Conservation (phyloP, 2,888 invertebrate species). For the Habrosyne pyritoides region DNA sequence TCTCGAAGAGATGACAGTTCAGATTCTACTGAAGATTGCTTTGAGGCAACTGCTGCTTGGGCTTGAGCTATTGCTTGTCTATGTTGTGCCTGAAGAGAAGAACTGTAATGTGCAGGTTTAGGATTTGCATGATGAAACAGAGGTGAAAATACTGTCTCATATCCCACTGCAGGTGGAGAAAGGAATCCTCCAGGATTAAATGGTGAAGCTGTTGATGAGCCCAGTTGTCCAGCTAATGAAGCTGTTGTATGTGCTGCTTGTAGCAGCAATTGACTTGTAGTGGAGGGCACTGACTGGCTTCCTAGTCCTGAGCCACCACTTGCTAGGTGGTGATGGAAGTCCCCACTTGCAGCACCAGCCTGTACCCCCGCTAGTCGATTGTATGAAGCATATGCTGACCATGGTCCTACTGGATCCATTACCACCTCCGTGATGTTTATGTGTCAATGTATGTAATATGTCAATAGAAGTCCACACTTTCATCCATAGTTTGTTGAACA, state of each 20-base stretch:
- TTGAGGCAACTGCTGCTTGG: constrained; percentile 81
- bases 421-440: constrained; percentile 79
- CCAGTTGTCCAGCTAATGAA: constrained; percentile 85
- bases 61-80: constrained; percentile 86
- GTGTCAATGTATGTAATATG: constrained; percentile 73
- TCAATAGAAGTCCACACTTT: constrained; percentile 81
- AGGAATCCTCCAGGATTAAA: constrained; percentile 89
- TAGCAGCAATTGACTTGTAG: constrained; percentile 87
- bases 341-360: constrained; percentile 86
- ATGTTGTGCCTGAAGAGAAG: constrained; percentile 86
- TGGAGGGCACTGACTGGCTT: constrained; percentile 84
- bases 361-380: constrained; percentile 90
- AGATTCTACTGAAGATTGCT: constrained; percentile 82
- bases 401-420: constrained; percentile 96
- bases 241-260: constrained; percentile 86
- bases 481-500: constrained; percentile 79
- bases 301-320: constrained; percentile 81
- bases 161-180: constrained; percentile 89
- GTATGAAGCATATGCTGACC: constrained; percentile 92
- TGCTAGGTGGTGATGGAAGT: constrained; percentile 87
- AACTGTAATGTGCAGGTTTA: constrained; percentile 89
- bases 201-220: constrained; percentile 85
- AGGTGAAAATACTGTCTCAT: constrained; percentile 92
- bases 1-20: constrained; percentile 84
- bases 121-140: constrained; percentile 91